Evolutionary conservation across 35 echinoderm and acorn worm genomes (phyloP), one percentile per base, ranked within the genome.

Genomic region (Ophiothrix spiculata): DNA sequence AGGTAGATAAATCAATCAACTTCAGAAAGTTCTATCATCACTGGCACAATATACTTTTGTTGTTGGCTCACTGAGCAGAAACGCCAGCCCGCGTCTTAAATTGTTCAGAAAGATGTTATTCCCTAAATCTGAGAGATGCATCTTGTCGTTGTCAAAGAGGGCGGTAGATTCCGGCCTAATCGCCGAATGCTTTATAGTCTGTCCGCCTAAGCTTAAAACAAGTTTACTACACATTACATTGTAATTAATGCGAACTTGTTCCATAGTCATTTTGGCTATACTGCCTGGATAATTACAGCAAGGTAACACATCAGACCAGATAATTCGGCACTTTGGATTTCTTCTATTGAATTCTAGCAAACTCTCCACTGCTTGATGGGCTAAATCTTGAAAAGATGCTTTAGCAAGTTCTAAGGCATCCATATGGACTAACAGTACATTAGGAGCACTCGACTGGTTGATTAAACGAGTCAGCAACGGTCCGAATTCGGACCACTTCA

Each of bases 31-130:
- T 25, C 60, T 10, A n/a, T 69, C 60, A n/a, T 69, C 60, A 69
- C 60, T 69, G 3, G 60, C 60, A n/a, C 60, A 69, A 69, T 69
- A 69, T 12, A 69, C 29, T 25, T 69, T 69, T 25, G 60, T 69
- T 15, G 17, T 69, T 69, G 60, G 60, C 23, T 69, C 60, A n/a
- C 1, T 15, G 6, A 69, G 60, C 23, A 69, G 60, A 25, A 69
- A 69, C 29, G 60, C 60, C 29, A 69, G 25, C 17, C 60, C 60
- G 23, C 60, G 60, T 15, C 60, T 15, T 10, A 69, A 28, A 69
- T 69, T 69, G 29, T 69, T 69, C 60, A 69, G 60, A 25, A 69
- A 69, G 8, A 69, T 69, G 60, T 69, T 69, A 69, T 69, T 69
- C 16, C 60, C 60, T 28, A 69, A 69, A 69, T 69, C 60, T 25